These are phyloP conservation scores for Martes martes DNA, from an alignment of 2,113 vertebrate species.

Conservation along the genomic window DNA sequence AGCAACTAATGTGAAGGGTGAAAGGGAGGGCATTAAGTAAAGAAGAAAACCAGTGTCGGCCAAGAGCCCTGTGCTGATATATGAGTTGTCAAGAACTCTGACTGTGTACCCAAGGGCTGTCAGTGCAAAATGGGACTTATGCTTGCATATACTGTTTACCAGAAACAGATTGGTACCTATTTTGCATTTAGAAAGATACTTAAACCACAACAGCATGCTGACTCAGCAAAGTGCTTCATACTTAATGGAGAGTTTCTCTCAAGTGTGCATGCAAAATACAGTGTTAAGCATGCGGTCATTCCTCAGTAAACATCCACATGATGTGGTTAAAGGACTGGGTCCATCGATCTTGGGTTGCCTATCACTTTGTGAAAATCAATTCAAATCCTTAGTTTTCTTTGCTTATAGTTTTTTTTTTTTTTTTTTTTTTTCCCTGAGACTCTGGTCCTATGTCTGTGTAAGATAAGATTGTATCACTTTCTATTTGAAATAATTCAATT, in stretches of 20 bases:
- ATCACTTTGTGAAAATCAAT: conserved; percentile 13
- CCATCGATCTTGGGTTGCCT: neutral
- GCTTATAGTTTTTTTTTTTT: neutral
- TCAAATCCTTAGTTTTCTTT: conserved; percentile 6
- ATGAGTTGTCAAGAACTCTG: conserved; percentile 51
- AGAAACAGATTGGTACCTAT: conserved; percentile 25
- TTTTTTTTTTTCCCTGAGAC: too few relatives aligned
- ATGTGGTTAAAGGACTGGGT: neutral
- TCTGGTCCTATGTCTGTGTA: neutral
- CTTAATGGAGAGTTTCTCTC: conserved; percentile 45
- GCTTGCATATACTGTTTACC: conserved; percentile 27
- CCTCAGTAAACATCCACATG: neutral
- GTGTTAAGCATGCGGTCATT: neutral
- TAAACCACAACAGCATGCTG: conserved; percentile 32
- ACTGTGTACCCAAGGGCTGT: neutral
- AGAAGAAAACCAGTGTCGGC: neutral
- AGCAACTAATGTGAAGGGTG: conserved; percentile 9
- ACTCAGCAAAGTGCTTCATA: conserved; percentile 49
- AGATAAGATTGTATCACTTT: neutral
- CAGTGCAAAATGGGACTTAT: neutral
- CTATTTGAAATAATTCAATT: conserved; percentile 25
- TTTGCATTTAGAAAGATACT: conserved; percentile 73
- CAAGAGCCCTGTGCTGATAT: neutral
- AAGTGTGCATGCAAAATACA: conserved; percentile 5
- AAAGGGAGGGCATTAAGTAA: neutral